Base-by-base conservation (phyloP, 2,888 invertebrate genomes). In the Leptopilina drosophilae region DNA sequence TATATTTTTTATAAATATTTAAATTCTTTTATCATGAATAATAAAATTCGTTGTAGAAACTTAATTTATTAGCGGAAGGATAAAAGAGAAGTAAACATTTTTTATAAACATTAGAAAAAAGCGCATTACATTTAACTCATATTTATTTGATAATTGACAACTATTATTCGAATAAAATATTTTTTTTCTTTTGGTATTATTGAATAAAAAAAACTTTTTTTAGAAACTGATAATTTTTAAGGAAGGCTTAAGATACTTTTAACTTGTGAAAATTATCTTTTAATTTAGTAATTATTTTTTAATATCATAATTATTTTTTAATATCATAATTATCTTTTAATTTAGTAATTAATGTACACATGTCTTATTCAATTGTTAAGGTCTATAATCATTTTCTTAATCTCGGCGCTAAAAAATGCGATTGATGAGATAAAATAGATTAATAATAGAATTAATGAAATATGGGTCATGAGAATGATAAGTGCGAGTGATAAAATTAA, bases 401-500 rank as follows among this genome's bases (percentile, higher is more conserved):
- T 9, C 33, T 53, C 5, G 15, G 46, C 64, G 20, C 69, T 76
- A 66, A 65, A n/a, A 46, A 64, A 7, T 42, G 33, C 69, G 76
- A 78, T 20, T 62, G 15, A 62, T 15, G 62, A 62, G 62, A 62
- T 59, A 59, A 62, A 64, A 69, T 42, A 33, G 33, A 33, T 64
- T 46, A 59, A 69, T 77, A 84, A 92, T 88, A 82, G 91, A 85
- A 86, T 66, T 49, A 65, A 67, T 78, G 62, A 78, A 73, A 73
- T 73, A 14, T 56, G 33, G 73, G 73, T 40, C 15, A 33, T 33
- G n/a, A 73, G 6, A 40, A 9, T 56, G 73, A 73, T 56, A 73
- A 56, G 26, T 9, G 20, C 20, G 9, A 3, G n/a, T 56, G 40
- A 33, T 33, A 53, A 40, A 73, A 73, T 66, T 42, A 66, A 66